phyloP scores from a whole-genome alignment of 2,113 vertebrate species.

The Pelusios castaneus region DNA sequence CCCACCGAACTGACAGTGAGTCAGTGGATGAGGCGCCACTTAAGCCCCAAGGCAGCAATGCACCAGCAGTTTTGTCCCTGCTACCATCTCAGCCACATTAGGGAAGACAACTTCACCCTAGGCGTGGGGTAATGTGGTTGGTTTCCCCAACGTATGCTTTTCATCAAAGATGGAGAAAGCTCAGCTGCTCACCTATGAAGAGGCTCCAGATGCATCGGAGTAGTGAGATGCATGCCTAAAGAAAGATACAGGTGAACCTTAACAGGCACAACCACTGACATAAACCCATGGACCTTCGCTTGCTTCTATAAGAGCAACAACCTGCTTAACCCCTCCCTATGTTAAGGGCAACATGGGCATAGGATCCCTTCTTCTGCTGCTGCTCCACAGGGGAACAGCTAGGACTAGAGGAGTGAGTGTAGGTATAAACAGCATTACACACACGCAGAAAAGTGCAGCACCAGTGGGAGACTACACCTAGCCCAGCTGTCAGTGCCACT shows the following conservation, averaged over 20 bases:
- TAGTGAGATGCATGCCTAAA: neutral
- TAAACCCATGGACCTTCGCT: no score
- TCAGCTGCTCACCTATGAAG: neutral
- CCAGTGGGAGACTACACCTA: neutral
- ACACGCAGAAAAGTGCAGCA: no score
- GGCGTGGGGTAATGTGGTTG: neutral
- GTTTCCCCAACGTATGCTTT: neutral
- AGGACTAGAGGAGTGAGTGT: no score
- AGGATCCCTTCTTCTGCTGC: neutral
- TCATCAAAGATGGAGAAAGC: constrained; percentile 65
- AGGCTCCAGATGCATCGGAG: neutral
- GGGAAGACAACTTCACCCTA: neutral
- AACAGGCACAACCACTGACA: neutral
- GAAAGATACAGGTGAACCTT: neutral
- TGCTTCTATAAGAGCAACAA: neutral
- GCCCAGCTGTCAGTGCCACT: neutral
- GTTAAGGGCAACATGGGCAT: neutral
- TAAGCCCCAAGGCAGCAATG: neutral
- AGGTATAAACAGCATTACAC: no score
- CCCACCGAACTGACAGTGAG: neutral
- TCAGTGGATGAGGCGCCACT: neutral
- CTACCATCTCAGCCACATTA: neutral
- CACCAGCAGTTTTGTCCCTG: neutral
- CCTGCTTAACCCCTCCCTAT: neutral
- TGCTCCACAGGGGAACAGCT: neutral